Evolutionary conservation across 2,113 vertebrate genomes (phyloP), one percentile per base, ranked within the genome.

Genomic region (Oophaga pumilio): DNA sequence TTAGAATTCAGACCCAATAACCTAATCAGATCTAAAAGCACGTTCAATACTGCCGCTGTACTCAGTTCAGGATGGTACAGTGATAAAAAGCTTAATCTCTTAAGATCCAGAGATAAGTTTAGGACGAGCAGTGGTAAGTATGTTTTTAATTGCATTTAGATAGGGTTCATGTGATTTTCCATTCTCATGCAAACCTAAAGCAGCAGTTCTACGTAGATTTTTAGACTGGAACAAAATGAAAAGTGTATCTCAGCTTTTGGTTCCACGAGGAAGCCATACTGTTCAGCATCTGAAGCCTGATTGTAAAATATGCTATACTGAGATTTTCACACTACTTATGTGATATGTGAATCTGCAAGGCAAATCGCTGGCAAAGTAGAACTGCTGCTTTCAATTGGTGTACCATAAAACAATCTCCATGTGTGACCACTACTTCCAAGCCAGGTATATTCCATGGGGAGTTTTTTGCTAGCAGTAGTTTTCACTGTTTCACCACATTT

Each of bases 1-100:
- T 93, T 89, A 94, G 91, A 92, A 82, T 88, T 49, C 69, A 82
- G 86, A 82, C 56, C 64, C 76, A 73, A 74, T 74, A 87, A 87
- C 8, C 33, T 86, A 56, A 53, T 83, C 20, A 86, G 66, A 87
- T 87, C 74, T 50, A 73, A 81, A 73, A 87, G 33, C 28, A 62
- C 26, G 68, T 20, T 82, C 79, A 87, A 50, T 57, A 60, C 71
- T 82, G 66, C 86, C 15, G 53, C 92, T 94, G 94, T 95, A 91
- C 94, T 90, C 93, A 95, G 91, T 93, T 77, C 93, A 95, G 94
- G 94, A 94, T 95, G 94, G 92, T 95, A 94, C 52, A 95, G 90
- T 93, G 93, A 94, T 95, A 93, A 95, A 68, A 94, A 95, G 86
- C 87, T 90, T 95, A 92, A 91, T 93, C 91, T 89, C 89, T 90